Percentiles rank a stretch among this genome's conserved stretches.
phyloP scores from a whole-genome alignment of 2,113 vertebrate genomes.

The Seriola quinqueradiata region DNA sequence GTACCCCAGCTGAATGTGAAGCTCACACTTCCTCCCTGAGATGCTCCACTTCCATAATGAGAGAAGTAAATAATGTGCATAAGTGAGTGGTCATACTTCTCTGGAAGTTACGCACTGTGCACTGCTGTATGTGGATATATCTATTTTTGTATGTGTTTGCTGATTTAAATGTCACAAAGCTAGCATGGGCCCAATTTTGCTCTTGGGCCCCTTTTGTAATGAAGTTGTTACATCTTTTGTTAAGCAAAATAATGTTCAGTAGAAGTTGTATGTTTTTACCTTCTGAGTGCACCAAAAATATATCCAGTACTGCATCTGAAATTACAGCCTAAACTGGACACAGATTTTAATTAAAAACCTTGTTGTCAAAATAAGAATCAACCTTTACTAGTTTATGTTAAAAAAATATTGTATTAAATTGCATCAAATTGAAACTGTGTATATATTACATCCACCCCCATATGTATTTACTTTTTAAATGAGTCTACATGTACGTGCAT shows the following conservation, averaged over 20 bases:
- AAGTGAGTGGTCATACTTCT: slow-evolving; percentile 30
- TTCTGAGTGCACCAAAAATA: neutral
- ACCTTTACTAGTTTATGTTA: no score
- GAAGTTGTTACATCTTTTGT: slow-evolving; percentile 2
- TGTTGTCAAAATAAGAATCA: neutral
- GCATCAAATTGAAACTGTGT: no score
- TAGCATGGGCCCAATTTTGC: slow-evolving; percentile 6
- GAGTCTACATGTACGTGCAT: neutral
- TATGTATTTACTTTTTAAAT: no score
- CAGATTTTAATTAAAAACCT: neutral
- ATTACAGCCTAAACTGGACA: no score
- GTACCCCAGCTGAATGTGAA: slow-evolving; percentile 46
- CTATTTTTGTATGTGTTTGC: slow-evolving; percentile 32
- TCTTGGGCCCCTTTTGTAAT: slow-evolving; percentile 15
- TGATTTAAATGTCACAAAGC: slow-evolving; percentile 37
- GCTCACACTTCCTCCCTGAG: slow-evolving; percentile 10
- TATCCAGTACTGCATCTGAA: no score
- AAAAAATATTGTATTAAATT: no score
- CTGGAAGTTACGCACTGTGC: slow-evolving; percentile 3
- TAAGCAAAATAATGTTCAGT: neutral
- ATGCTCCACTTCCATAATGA: slow-evolving; percentile 71
- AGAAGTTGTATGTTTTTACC: neutral
- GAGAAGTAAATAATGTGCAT: slow-evolving; percentile 60
- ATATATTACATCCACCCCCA: no score
- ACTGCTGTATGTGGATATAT: neutral